Evolutionary conservation across 2,113 vertebrate genomes (phyloP).

Genomic region (Limnothrissa miodon): DNA sequence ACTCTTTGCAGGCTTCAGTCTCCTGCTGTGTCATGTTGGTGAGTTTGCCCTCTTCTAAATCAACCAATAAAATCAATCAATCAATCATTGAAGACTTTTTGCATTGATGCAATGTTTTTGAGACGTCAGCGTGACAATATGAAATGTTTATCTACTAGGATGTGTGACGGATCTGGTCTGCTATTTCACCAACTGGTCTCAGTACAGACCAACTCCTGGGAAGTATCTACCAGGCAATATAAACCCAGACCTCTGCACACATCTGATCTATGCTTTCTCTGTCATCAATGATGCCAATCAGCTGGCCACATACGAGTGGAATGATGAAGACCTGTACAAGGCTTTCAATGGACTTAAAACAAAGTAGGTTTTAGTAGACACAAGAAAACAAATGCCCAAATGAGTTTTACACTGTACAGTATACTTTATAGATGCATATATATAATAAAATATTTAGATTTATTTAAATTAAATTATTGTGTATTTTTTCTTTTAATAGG

Average conservation of each 20-base stretch:
- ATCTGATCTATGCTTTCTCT: conserved; percentile 81
- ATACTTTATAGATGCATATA: too few species aligned
- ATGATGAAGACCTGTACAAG: conserved; percentile 68
- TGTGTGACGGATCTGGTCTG: conserved; percentile 75
- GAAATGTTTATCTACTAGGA: conserved; percentile 50
- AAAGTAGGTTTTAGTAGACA: conserved; percentile 38
- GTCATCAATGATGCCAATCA: conserved; percentile 63
- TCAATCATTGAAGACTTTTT: not conserved
- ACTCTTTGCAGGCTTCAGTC: conserved; percentile 48
- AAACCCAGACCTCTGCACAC: conserved; percentile 74
- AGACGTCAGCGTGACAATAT: not conserved
- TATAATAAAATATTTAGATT: too few species aligned
- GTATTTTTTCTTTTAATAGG: conserved; percentile 45
- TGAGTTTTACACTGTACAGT: too few species aligned
- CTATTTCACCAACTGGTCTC: conserved; percentile 86
- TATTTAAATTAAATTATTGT: too few species aligned
- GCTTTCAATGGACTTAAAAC: conserved; percentile 71
- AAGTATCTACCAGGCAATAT: conserved; percentile 66
- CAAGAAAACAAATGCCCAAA: too few species aligned
- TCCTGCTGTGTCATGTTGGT: conserved; percentile 63
- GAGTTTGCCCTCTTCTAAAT: conserved; percentile 20
- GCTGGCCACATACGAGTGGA: conserved; percentile 67
- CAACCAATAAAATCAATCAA: too few species aligned
- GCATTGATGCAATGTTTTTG: not conserved
- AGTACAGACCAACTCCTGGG: conserved; percentile 70